Base-by-base conservation (phyloP, 2,113 vertebrate genomes). In the Alaudala cheleensis region DNA sequence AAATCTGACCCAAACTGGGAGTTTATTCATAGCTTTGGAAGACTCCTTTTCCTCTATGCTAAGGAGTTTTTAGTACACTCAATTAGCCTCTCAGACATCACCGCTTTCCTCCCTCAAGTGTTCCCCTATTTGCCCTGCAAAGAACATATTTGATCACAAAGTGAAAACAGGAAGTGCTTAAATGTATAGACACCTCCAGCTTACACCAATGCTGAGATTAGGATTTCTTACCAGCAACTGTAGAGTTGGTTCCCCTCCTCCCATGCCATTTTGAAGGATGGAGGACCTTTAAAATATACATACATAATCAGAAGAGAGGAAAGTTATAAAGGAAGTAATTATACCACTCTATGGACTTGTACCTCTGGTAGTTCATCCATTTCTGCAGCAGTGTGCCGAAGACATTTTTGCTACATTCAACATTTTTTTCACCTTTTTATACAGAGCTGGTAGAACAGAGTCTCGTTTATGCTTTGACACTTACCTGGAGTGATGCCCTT, bases 151-250 rank as follows among this genome's bases (percentile, higher is more conserved):
- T 98, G 97, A 98, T 98, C 96, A 64, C 22, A n/a, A 98, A 98
- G 98, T 98, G 98, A 98, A 99, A 99, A 99, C 98, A 99, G 98
- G 98, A 99, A 99, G 98, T 98, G 98, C 98, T 99, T 98, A 94
- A 97, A 98, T 98, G 98, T 98, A 99, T 98, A 99, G 99, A 98
- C 98, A 98, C 97, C 97, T 97, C 97, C 97, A 97, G 96, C 77
- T 97, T 94, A 88, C 95, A 96, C 97, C 98, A 97, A 10, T 65
- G 85, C 92, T 94, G 73, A 91, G 95, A 95, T 90, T 81, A 97
- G 95, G 83, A 96, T 97, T 97, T 96, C 95, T 97, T 97, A 96
- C 95, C 80, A 96, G 95, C 65, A 96, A 16, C 79, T 79, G 61
- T 4, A 91, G 83, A 58, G 57, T 77, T 3, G 1, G 31, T 66